Conservation (phyloP, 2,888 invertebrate species). For the Ophion costatus region DNA sequence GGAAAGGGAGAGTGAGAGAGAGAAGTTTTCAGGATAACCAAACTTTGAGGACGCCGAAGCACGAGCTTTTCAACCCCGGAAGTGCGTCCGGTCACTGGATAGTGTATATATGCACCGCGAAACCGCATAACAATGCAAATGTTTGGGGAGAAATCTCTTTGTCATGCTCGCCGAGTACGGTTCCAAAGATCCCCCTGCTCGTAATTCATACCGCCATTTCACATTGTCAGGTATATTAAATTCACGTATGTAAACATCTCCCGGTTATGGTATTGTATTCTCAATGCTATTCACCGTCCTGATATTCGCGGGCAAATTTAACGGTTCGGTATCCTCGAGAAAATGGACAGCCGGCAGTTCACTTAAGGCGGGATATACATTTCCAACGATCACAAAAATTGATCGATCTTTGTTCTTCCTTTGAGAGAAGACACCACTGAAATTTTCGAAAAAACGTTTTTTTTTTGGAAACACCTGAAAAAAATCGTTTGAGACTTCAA, state of each 20-base stretch:
- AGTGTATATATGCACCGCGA: constrained; percentile 26
- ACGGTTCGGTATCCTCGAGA: constrained; percentile 17
- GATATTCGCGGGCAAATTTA: constrained; percentile 9
- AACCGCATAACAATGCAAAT: constrained; percentile 65
- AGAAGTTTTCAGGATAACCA: constrained; percentile 62
- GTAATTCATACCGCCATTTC: constrained; percentile 55
- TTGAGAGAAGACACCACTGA: no score
- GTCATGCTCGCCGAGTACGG: constrained; percentile 52
- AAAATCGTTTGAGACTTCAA: no score
- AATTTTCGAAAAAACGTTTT: no score
- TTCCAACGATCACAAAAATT: no score
- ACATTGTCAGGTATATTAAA: constrained; percentile 15
- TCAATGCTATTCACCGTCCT: constrained; percentile 12
- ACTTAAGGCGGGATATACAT: no score
- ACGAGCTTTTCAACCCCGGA: constrained; percentile 55
- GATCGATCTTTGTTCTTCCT: no score
- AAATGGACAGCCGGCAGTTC: neutral
- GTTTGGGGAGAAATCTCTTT: constrained; percentile 59
- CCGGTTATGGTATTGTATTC: constrained; percentile 15
- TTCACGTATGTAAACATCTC: constrained; percentile 19
- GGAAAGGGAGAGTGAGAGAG: constrained; percentile 6
- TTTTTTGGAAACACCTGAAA: no score
- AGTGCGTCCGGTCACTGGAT: constrained; percentile 61
- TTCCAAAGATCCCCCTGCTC: constrained; percentile 23
- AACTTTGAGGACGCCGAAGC: constrained; percentile 28